Conservation (phyloP, 2,797 vertebrate species). For the Chrysocyon brachyurus region DNA sequence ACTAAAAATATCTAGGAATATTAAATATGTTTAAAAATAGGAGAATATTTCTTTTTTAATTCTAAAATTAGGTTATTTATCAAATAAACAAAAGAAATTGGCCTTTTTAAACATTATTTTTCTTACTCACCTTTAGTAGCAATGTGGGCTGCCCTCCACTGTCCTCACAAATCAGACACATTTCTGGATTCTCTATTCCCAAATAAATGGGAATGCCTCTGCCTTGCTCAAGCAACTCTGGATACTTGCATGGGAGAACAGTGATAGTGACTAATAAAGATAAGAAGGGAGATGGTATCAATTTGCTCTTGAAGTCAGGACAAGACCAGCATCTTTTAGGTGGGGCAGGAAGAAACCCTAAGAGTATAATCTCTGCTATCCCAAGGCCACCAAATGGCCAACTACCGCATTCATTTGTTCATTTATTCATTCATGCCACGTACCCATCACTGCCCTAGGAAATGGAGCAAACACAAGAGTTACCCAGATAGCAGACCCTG, state of each 20-base stretch:
- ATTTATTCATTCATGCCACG: neutral
- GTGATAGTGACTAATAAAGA: neutral
- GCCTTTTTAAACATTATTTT: neutral
- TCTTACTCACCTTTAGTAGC: slow-evolving; percentile 65
- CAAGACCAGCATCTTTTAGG: neutral
- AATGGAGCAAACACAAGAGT: neutral
- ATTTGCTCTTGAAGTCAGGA: neutral
- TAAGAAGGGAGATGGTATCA: neutral
- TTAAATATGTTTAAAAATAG: neutral
- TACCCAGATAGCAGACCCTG: neutral
- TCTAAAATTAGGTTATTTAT: slow-evolving; percentile 12
- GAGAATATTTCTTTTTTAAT: neutral
- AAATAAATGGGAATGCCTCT: slow-evolving; percentile 73
- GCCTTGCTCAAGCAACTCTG: slow-evolving; percentile 24
- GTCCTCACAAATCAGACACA: slow-evolving; percentile 60
- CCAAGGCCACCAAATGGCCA: neutral
- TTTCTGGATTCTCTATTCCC: slow-evolving; percentile 61
- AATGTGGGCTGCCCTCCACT: neutral
- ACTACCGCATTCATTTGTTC: neutral
- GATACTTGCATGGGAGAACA: slow-evolving; percentile 17
- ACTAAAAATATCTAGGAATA: neutral
- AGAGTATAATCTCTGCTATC: neutral
- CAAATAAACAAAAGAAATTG: neutral
- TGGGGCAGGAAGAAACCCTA: neutral
- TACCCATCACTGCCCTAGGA: neutral